Evolutionary conservation across 2,888 invertebrate species (phyloP), one percentile per base, ranked within the genome.

Genomic region (Mongoloraphidia duomilia): DNA sequence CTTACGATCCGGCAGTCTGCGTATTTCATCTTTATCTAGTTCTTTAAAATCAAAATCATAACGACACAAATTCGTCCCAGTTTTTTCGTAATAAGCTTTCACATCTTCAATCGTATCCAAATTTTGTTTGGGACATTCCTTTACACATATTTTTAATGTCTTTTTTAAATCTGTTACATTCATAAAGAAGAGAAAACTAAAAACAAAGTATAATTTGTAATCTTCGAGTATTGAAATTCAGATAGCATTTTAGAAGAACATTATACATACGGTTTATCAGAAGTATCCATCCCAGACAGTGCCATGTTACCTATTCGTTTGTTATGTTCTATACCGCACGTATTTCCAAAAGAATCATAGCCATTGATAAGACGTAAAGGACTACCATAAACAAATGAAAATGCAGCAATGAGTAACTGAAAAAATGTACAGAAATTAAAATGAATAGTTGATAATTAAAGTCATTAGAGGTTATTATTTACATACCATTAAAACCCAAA

Each of bases 301-400:
- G 83, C 79, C 60, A 84, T 75, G 55, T 81, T 77, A 9, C 79
- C 79, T 52, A 87, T 77, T 55, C 78, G 79, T 56, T 80, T 81
- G 66, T 93, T 94, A 55, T 70, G 72, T 59, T 80, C 79, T 26
- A 85, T 81, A 12, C 94, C 94, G 66, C 95, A 96, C 35, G 91
- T 91, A 64, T 95, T 94, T 9, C 93, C 93, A 71, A 90, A 94
- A 49, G 90, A 91, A 65, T 94, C 93, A 66, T 87, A 91, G 13
- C 93, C 93, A 73, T 91, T 89, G 53, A 91, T 82, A 40, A 93
- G 76, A 54, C 91, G 75, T 59, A 82, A 67, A 1, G 92, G 91
- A 68, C 88, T 87, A 13, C 91, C 92, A 64, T 87, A 89, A 1
- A 89, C 86, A 63, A 89, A 80, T 9, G 92, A 86, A 70, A 92